Evolutionary conservation across 2,797 vertebrate genomes (phyloP).

Genomic region (Phaenicophaeus curvirostris): DNA sequence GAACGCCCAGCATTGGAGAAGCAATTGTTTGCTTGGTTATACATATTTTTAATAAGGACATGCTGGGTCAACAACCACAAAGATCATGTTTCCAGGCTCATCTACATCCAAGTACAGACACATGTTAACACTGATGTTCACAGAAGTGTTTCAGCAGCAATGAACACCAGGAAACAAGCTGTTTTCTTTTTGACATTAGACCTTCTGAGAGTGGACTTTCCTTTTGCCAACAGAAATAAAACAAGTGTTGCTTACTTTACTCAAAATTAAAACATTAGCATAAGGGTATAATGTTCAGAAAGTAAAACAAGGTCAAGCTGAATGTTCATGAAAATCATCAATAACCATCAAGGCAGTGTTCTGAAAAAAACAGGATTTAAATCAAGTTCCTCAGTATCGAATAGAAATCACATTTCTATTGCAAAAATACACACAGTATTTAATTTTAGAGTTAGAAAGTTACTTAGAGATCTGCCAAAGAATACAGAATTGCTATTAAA

Average conservation of each 20-base stretch:
- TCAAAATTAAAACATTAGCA: not conserved
- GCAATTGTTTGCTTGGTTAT: not conserved
- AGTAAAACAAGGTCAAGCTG: conserved; percentile 2
- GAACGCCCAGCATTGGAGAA: not conserved
- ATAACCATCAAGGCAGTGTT: not conserved
- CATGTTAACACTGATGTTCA: not conserved
- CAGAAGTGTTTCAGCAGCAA: not conserved
- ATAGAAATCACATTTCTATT: not conserved
- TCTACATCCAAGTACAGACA: not conserved
- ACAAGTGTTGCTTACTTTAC: not conserved
- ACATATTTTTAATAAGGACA: not conserved
- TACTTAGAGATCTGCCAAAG: not conserved
- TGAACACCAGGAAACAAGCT: not conserved
- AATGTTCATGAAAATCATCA: not conserved
- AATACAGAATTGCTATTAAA: not conserved
- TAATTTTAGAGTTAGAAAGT: not conserved
- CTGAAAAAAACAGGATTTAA: not conserved
- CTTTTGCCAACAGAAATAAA: not conserved
- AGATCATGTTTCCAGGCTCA: not conserved
- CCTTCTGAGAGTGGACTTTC: not conserved
- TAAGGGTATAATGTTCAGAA: not conserved
- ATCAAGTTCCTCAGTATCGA: not conserved
- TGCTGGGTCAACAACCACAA: not conserved
- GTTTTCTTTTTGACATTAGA: not conserved
- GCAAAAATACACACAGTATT: not conserved